Conservation (phyloP, 2,113 vertebrate genomes). For the Zosterops pallidus region DNA sequence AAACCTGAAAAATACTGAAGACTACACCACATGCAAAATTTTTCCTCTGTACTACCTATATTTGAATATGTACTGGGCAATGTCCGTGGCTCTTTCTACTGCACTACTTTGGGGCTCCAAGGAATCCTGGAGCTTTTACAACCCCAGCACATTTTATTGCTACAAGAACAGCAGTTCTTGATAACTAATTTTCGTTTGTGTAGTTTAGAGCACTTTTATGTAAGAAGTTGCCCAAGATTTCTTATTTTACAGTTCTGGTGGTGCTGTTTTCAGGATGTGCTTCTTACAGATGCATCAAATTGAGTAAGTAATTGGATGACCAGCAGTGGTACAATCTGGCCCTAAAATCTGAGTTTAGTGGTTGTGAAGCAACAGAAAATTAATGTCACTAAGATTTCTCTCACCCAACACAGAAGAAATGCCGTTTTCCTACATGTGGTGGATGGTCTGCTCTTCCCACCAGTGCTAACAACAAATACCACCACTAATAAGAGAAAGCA, state of each 20-base stretch:
- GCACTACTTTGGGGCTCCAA: not conserved
- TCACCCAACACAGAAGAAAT: not conserved
- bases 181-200: not conserved
- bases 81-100: not conserved
- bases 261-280: not conserved
- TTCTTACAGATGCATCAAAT: not conserved
- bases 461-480: not conserved
- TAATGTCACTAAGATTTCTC: not conserved
- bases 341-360: not conserved
- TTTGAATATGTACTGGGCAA: not conserved
- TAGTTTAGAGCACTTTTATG: not conserved
- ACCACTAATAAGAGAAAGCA: not conserved
- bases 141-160: not conserved
- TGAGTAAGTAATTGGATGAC: not conserved
- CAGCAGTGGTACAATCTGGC: not conserved
- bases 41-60: not conserved
- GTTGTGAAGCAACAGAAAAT: not conserved
- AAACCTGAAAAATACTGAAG: not conserved
- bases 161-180: not conserved
- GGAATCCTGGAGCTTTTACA: not conserved
- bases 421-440: rapidly evolving
- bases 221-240: not conserved
- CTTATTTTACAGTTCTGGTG: not conserved
- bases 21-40: not conserved
- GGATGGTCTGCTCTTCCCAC: not conserved